A percentile compares a stretch with the other conserved stretches of the same genome.
phyloP scores from a whole-genome alignment of 2,888 invertebrate genomes.

The Eumerus sabulonum region DNA sequence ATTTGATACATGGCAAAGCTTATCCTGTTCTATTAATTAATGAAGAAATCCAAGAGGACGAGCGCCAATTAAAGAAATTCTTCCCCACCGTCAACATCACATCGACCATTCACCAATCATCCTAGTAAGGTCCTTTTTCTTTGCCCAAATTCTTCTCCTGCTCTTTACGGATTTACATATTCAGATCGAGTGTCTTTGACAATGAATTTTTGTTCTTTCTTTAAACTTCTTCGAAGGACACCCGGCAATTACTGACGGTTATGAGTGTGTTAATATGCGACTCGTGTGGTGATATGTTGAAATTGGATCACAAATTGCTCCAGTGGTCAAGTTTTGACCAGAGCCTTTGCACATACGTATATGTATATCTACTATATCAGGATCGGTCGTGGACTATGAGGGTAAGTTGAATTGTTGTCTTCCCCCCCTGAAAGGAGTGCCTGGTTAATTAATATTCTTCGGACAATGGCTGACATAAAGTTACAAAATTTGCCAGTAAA shows the following conservation, averaged over 20 bases:
- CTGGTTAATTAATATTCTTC: conserved; percentile 1
- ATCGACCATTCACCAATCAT: neutral
- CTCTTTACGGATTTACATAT: conserved; percentile 60
- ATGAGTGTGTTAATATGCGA: conserved; percentile 67
- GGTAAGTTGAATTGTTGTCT: neutral
- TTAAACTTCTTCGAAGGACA: conserved; percentile 64
- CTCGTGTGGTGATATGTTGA: conserved; percentile 66
- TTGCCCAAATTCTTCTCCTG: conserved; percentile 58
- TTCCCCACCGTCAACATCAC: conserved; percentile 18
- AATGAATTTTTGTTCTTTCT: conserved; percentile 60
- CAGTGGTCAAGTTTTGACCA: conserved; percentile 54
- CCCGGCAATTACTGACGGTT: conserved; percentile 64
- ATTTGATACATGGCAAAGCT: conserved; percentile 45
- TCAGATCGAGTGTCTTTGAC: conserved; percentile 62
- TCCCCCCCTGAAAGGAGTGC: neutral
- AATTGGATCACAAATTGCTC: conserved; percentile 58
- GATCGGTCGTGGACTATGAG: neutral
- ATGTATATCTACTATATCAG: neutral
- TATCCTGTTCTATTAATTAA: conserved; percentile 68
- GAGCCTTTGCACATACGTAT: neutral
- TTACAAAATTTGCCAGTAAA: conserved; percentile 2
- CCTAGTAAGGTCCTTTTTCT: conserved; percentile 11
- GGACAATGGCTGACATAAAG: neutral
- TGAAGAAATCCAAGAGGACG: conserved; percentile 63
- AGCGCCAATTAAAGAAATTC: conserved; percentile 65